Percentiles rank a stretch among this genome's conserved stretches.
Conservation (phyloP, 2,113 vertebrate species). For the Athene cunicularia region DNA sequence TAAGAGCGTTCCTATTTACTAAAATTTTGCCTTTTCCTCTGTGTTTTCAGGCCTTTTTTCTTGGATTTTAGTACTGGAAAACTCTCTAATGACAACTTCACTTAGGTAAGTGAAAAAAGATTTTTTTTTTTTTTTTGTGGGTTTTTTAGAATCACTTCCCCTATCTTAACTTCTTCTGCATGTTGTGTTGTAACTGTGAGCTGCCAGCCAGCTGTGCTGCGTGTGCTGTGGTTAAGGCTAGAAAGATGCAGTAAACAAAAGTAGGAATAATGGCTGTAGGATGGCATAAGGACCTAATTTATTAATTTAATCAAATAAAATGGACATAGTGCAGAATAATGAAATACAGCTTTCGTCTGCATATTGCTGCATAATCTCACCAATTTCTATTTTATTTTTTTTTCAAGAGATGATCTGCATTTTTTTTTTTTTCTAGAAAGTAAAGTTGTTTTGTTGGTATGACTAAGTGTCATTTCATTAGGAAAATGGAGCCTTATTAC, state of each 20-base stretch:
- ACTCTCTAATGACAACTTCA: slow-evolving; percentile 29
- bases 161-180: not conserved
- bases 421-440: not conserved
- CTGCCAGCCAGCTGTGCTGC: slow-evolving; percentile 41
- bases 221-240: slow-evolving; percentile 29
- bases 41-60: not conserved
- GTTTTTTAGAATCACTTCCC: slow-evolving; percentile 24
- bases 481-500: not conserved
- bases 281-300: slow-evolving; percentile 21
- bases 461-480: not conserved
- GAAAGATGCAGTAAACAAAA: slow-evolving; percentile 46
- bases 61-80: slow-evolving; percentile 52
- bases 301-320: slow-evolving; percentile 24
- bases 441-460: not conserved
- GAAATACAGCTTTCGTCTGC: not conserved
- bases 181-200: not conserved
- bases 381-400: not conserved
- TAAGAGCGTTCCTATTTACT: not conserved
- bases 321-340: not conserved
- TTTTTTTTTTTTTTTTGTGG: not conserved
- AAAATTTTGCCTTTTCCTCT: not conserved
- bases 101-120: slow-evolving; percentile 61
- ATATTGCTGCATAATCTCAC: not conserved
- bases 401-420: not conserved
- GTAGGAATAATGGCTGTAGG: not conserved